These are phyloP conservation scores for Schizaphis graminum DNA, from an alignment of 2,888 invertebrate species.

Conservation along the genomic window DNA sequence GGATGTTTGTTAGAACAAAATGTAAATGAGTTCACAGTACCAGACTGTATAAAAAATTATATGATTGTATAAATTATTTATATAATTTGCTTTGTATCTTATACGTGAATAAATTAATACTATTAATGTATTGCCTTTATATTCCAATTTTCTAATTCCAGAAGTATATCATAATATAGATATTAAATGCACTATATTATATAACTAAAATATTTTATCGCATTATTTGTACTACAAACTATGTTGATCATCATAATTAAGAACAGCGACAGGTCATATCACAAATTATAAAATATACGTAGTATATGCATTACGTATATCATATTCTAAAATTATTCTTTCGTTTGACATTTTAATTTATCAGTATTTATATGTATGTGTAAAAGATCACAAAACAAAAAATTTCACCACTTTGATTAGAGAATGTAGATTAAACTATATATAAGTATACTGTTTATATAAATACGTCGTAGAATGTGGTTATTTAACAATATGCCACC, in stretches of 20 bases:
- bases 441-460: background rate
- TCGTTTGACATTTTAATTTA: background rate
- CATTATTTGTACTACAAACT: no score
- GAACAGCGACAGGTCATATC: background rate
- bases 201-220: background rate
- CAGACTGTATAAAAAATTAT: constrained; percentile 67
- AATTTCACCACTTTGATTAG: background rate
- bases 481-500: background rate
- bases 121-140: background rate
- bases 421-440: background rate
- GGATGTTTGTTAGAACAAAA: constrained; percentile 81
- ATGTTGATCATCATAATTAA: background rate
- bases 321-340: no score
- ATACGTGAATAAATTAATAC: background rate
- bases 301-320: no score
- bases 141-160: background rate
- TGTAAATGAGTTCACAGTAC: constrained; percentile 70
- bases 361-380: background rate
- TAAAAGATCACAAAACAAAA: background rate
- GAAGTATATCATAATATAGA: background rate
- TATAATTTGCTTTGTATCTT: background rate
- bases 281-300: no score
- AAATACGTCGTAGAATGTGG: background rate
- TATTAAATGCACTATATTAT: background rate
- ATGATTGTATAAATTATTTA: constrained; percentile 39